Percentiles rank a stretch among this genome's conserved stretches.
Conservation (phyloP, 2,888 invertebrate genomes). For the Heliconius cydno region DNA sequence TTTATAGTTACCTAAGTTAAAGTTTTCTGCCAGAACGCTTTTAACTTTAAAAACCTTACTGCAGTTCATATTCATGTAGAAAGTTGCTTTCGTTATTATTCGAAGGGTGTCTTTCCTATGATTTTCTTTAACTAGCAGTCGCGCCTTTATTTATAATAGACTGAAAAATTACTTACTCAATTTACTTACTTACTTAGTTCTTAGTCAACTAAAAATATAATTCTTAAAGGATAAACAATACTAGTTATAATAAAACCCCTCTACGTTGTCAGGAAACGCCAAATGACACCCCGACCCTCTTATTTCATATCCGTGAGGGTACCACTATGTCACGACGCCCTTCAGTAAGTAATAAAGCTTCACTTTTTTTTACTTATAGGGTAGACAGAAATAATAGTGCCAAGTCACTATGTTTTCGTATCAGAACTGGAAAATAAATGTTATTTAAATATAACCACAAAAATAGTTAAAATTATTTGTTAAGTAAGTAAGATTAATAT, state of each 20-base stretch:
- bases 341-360: background rate
- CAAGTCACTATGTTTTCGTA: background rate
- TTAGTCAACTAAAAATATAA: background rate
- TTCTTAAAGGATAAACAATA: background rate
- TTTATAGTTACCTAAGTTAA: constrained; percentile 22
- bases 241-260: background rate
- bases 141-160: background rate
- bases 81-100: constrained; percentile 12
- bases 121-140: background rate
- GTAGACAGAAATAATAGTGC: background rate
- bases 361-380: background rate
- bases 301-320: background rate
- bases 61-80: constrained; percentile 5
- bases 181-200: background rate
- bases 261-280: background rate
- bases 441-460: no score
- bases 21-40: constrained; percentile 22
- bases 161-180: background rate
- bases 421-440: no score
- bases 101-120: background rate
- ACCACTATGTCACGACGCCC: background rate
- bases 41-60: constrained; percentile 27
- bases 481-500: no score
- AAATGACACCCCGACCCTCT: background rate
- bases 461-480: no score